Evolutionary conservation across 2,113 vertebrate species (phyloP), one percentile per base, ranked within the genome.

Genomic region (Anarrhichthys ocellatus): DNA sequence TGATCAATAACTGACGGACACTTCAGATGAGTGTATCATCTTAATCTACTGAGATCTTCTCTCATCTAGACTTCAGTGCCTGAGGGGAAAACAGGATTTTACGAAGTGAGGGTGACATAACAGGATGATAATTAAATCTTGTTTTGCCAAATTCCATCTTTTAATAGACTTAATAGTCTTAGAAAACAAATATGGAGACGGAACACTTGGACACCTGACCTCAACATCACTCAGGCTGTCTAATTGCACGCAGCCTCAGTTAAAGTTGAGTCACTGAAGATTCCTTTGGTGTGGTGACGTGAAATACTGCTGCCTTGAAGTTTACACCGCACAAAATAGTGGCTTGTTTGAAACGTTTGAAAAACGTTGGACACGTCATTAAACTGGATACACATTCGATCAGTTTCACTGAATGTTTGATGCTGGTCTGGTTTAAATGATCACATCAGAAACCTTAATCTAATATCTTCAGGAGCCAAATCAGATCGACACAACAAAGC

Each of bases 221-320:
- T 59, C 82, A 85, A 56, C 82, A 85, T 80, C 77, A 69, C 46
- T 76, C 62, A 75, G 78, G 56, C 10, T 58, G 63, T 66, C 1
- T 85, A 81, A 82, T 76, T 79, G 62, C 13, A 44, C 1, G 38
- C n/a, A 68, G 52, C 36, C 27, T 66, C 34, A 64, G 1, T 70
- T 36, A 34, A 71, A 77, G n/a, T 65, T 18, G 1, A 62, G 20
- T 42, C 0, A 24, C 36, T 38, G 14, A 67, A 63, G 36, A 14
- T 27, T 22, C 13, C 61, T 71, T 78, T 61, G 40, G 18, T 70
- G 73, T 62, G 74, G 78, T 38, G 8, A 73, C 1, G 5, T 7
- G 1, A 68, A 67, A 72, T 52, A 20, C 20, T 20, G n/a, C 20
- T 24, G 7, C 22, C 66, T 34, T 27, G 5, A 66, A n/a, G 22